A percentile compares a stretch with the other conserved stretches of the same genome.
These are phyloP conservation scores for Sorex fumeus DNA, from an alignment of 2,113 vertebrate genomes.

Conservation along the genomic window DNA sequence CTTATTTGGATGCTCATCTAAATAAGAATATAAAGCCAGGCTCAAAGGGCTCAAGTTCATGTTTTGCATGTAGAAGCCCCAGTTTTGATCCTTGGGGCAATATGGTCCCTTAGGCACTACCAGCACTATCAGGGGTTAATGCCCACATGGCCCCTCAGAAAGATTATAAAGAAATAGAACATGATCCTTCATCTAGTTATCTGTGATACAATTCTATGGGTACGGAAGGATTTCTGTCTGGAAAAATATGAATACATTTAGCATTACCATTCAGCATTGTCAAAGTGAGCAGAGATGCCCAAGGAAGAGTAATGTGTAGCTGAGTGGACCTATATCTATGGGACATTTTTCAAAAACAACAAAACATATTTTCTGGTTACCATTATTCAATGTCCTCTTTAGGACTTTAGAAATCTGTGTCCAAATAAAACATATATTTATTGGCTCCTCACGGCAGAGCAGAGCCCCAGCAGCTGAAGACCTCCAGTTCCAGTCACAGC, in stretches of 20 bases:
- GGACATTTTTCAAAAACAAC: constrained; percentile 36
- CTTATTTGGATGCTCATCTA: too few species aligned
- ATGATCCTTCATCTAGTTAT: constrained; percentile 53
- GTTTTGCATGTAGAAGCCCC: too few species aligned
- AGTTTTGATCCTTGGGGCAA: too few species aligned
- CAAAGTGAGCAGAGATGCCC: background rate
- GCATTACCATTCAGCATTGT: constrained; percentile 10
- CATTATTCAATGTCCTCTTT: constrained; percentile 17
- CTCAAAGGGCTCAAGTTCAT: too few species aligned
- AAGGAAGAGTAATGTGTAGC: background rate
- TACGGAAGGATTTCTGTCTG: constrained; percentile 75
- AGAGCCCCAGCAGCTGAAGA: too few species aligned
- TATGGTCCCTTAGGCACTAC: too few species aligned
- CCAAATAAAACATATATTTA: background rate
- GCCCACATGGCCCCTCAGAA: too few species aligned
- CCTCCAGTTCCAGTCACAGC: too few species aligned
- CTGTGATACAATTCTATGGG: constrained; percentile 75
- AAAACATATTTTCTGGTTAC: constrained; percentile 22
- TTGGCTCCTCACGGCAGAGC: too few species aligned
- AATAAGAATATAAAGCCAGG: too few species aligned
- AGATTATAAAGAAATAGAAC: constrained; percentile 14
- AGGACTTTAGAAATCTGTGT: constrained; percentile 41
- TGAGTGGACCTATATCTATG: constrained; percentile 32
- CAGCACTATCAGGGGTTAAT: too few species aligned
- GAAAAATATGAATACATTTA: background rate